Evolutionary conservation across 2,888 invertebrate genomes (phyloP).

Genomic region (Arge pagana): DNA sequence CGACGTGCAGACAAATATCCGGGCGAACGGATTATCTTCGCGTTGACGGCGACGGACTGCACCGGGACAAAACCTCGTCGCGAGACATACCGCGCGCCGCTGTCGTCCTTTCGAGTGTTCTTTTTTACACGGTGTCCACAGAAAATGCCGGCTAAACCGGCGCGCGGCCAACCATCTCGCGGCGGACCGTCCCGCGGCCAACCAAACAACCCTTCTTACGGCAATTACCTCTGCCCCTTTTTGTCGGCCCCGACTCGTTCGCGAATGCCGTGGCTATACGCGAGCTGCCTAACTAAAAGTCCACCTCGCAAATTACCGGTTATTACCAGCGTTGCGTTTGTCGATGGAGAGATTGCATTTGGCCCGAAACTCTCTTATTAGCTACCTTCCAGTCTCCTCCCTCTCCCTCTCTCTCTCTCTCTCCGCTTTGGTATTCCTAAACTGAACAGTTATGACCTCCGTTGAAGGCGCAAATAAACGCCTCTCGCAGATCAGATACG

Average conservation of each 20-base stretch:
- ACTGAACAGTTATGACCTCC: too few species aligned
- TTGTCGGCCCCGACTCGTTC: slow-evolving; percentile 25
- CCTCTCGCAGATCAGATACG: too few species aligned
- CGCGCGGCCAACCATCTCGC: too few species aligned
- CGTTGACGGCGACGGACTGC: slow-evolving; percentile 7
- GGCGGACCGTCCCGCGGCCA: too few species aligned
- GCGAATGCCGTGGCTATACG: slow-evolving; percentile 35
- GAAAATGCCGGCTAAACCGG: slow-evolving; percentile 39
- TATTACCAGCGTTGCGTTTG: slow-evolving; percentile 53
- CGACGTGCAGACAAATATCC: slow-evolving; percentile 19
- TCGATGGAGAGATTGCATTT: slow-evolving; percentile 47
- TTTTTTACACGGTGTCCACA: slow-evolving; percentile 33
- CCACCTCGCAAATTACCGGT: slow-evolving; percentile 54
- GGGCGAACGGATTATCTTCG: background rate
- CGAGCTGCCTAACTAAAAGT: slow-evolving; percentile 52
- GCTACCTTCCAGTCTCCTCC: slow-evolving; percentile 22
- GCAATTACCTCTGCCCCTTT: slow-evolving; percentile 44
- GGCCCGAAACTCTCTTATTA: slow-evolving; percentile 27
- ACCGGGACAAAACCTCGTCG: background rate
- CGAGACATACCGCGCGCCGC: background rate
- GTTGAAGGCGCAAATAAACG: too few species aligned
- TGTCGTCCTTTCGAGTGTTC: background rate
- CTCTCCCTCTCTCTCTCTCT: slow-evolving; percentile 2
- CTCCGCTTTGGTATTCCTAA: background rate
- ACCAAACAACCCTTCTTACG: slow-evolving; percentile 36